Conservation (phyloP, 2,113 vertebrate genomes). For the Bufo bufo region DNA sequence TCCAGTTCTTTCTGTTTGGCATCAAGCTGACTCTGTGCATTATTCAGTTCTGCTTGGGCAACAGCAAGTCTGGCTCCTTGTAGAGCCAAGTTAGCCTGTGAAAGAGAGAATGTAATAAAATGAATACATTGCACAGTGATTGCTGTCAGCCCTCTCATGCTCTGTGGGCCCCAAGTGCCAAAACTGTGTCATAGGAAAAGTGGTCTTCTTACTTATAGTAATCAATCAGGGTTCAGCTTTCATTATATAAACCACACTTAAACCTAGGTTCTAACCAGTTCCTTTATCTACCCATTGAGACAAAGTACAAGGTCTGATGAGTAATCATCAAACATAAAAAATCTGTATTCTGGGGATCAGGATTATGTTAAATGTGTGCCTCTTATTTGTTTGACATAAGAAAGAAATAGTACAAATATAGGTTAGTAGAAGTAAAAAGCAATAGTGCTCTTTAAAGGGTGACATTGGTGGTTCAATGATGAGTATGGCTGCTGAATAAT, state of each 20-base stretch:
- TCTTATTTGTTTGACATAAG: too few species aligned
- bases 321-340: not conserved
- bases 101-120: conserved; percentile 25
- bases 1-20: conserved; percentile 79
- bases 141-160: not conserved
- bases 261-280: not conserved
- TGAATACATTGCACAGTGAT: conserved; percentile 4
- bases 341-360: not conserved
- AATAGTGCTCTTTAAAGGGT: too few species aligned
- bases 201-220: not conserved
- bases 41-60: conserved; percentile 75
- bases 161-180: not conserved
- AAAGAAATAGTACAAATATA: too few species aligned
- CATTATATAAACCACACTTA: not conserved
- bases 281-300: not conserved
- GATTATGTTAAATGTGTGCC: not conserved
- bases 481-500: too few species aligned
- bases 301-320: not conserved
- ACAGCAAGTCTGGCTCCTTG: conserved; percentile 77
- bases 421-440: too few species aligned
- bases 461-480: too few species aligned
- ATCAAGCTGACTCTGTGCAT: conserved; percentile 79
- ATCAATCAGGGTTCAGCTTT: not conserved
- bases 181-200: not conserved
- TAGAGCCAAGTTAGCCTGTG: conserved; percentile 78